A percentile compares a stretch with the other conserved stretches of the same genome.
Conservation (phyloP, 30 jellyfish, hydroid and myxozoan genomes). For the Pelagia noctiluca region DNA sequence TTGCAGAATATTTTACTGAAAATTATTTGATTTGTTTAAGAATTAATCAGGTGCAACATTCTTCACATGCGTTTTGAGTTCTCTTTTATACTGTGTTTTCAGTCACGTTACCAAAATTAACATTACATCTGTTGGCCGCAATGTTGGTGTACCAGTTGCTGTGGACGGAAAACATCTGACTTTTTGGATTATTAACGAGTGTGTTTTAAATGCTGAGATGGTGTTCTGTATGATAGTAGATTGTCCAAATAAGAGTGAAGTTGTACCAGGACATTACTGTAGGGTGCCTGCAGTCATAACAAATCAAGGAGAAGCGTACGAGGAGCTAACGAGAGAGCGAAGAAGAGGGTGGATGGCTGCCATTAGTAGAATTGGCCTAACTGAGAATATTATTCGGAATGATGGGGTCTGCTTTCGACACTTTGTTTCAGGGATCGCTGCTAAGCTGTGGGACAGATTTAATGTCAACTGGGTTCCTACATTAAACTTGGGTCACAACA, state of each 20-base stretch:
- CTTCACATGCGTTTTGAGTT: no score
- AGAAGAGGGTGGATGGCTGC: constrained; percentile 45
- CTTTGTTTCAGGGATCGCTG: constrained; percentile 31
- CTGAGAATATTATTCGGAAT: constrained; percentile 26
- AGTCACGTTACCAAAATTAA: constrained; percentile 39
- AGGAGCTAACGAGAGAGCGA: constrained; percentile 37
- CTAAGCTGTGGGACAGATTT: constrained; percentile 46
- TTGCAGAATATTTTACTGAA: no score
- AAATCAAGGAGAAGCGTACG: constrained; percentile 1
- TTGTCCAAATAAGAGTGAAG: no score
- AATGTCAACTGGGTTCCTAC: constrained; percentile 28
- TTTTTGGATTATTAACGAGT: background rate
- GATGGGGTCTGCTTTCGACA: constrained; percentile 46
- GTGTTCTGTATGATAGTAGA: constrained; percentile 21
- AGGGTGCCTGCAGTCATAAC: constrained; percentile 37
- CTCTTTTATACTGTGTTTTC: constrained; percentile 20
- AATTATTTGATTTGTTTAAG: no score
- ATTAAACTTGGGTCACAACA: constrained; percentile 20
- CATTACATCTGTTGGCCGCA: constrained; percentile 18
- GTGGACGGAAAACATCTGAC: constrained; percentile 29
- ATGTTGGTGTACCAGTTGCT: constrained; percentile 38
- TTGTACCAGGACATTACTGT: no score
- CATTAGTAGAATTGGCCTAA: constrained; percentile 46
- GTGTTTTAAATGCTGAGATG: constrained; percentile 8
- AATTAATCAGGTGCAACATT: no score